Evolutionary conservation across 2,113 vertebrate species (phyloP), one percentile per base, ranked within the genome.

Genomic region (Callopanchax toddi): DNA sequence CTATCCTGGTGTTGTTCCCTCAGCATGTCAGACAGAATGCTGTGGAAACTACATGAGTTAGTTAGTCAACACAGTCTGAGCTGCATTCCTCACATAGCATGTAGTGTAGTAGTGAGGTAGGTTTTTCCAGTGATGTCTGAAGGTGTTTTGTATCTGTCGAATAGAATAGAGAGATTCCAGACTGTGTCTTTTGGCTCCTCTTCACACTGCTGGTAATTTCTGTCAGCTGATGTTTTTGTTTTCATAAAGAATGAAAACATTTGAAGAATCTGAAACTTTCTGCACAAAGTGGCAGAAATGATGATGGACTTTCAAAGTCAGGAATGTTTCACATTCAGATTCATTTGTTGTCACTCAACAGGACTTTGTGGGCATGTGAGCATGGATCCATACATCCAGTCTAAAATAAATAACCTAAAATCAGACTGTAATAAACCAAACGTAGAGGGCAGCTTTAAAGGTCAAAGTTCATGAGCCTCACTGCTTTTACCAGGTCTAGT

Each of bases 1-100:
- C 70, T 67, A 85, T 91, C 90, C 89, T 89, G 88, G 76, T 75
- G 74, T 82, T 23, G 45, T 64, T 79, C 57, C 34, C 57, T 60
- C 15, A 11, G 2, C 26, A 16, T 16, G 59, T 71, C 22, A 11
- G 48, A 51, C 49, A 52, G 6, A 62, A 50, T 5, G 11, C 54
- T 34, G 13, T 64, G 68, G 73, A 81, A 74, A 68, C 51, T 12
- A n/a, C 64, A 34, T 11, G 46, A 16, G 4, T 61, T 16, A 48
- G 53, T 69, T 62, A 46, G n/a, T n/a, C 29, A 32, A 32, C 29
- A 25, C 37, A 11, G 13, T 26, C 18, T 59, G 29, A 43, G 26
- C 44, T 25, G 32, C 20, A 32, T 40, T 48, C 46, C 39, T 60
- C 32, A 45, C 12, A 53, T 25, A 22, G n/a, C n/a, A n/a, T n/a